These are phyloP conservation scores for Drosophila nr. medialis DNA, from an alignment of 2,888 invertebrate species.

Conservation along the genomic window DNA sequence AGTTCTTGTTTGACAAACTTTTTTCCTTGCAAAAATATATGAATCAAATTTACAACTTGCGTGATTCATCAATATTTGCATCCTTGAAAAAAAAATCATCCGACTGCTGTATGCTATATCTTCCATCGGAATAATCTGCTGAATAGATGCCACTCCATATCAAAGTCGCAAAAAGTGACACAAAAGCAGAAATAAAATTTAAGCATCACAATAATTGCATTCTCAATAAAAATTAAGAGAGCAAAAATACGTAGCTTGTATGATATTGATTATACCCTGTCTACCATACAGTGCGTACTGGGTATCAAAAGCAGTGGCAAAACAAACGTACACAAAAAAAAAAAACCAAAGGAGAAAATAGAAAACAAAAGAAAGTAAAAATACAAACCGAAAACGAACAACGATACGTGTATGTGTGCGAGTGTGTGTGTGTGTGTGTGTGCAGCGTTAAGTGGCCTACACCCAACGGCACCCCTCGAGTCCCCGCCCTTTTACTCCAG, in stretches of 20 bases:
- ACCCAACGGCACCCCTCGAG: slow-evolving; percentile 37
- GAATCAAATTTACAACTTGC: not conserved
- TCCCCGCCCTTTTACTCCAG: not conserved
- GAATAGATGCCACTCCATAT: not conserved
- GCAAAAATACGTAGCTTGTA: not conserved
- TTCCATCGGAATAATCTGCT: not conserved
- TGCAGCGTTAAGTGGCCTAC: slow-evolving; percentile 68
- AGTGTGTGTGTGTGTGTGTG: not conserved
- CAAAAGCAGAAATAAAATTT: not conserved
- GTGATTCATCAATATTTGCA: not conserved
- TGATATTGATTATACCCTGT: no score
- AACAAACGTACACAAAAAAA: slow-evolving; percentile 7
- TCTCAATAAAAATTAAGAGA: not conserved
- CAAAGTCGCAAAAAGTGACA: not conserved
- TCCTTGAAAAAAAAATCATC: not conserved
- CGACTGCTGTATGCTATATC: not conserved
- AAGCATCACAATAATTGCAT: not conserved
- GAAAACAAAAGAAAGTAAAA: slow-evolving; percentile 32
- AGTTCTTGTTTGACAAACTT: not conserved
- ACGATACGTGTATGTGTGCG: slow-evolving; percentile 11
- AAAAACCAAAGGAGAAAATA: not conserved
- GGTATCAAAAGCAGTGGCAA: slow-evolving; percentile 28
- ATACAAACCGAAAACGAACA: slow-evolving; percentile 23
- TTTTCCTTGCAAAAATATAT: not conserved
- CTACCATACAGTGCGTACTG: slow-evolving; percentile 3